phyloP scores from a whole-genome alignment of 2,113 vertebrate genomes.

The Chaetura pelagica region DNA sequence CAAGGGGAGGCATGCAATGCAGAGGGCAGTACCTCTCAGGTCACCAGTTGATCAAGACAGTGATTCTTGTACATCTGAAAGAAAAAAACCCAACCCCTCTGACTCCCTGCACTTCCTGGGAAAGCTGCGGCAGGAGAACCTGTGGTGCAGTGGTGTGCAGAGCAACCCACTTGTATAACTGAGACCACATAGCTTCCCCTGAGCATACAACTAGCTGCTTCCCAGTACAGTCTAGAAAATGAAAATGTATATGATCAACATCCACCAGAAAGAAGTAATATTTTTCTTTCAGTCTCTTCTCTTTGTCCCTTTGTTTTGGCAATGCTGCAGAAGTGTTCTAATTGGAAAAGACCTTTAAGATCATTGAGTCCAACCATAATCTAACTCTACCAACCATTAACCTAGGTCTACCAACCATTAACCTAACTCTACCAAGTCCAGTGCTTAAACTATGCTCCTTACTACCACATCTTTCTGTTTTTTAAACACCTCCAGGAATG shows the following conservation, averaged over 20 bases:
- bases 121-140: neutral
- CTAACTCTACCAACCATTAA: no score
- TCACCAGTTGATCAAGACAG: neutral
- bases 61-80: neutral
- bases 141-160: neutral
- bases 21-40: neutral
- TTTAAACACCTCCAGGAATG: no score
- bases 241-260: neutral
- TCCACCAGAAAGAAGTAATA: neutral
- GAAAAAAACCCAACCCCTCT: neutral
- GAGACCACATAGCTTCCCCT: neutral
- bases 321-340: neutral
- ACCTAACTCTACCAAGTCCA: no score
- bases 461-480: no score
- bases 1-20: neutral
- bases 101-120: neutral
- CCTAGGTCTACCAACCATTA: no score
- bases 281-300: neutral
- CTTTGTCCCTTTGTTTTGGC: fast-evolving
- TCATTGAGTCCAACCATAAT: no score
- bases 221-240: neutral
- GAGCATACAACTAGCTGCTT: neutral
- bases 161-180: neutral
- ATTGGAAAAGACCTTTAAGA: no score
- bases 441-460: no score